Base-by-base conservation (phyloP, 2,888 invertebrate species). In the Nasonovia ribisnigri region DNA sequence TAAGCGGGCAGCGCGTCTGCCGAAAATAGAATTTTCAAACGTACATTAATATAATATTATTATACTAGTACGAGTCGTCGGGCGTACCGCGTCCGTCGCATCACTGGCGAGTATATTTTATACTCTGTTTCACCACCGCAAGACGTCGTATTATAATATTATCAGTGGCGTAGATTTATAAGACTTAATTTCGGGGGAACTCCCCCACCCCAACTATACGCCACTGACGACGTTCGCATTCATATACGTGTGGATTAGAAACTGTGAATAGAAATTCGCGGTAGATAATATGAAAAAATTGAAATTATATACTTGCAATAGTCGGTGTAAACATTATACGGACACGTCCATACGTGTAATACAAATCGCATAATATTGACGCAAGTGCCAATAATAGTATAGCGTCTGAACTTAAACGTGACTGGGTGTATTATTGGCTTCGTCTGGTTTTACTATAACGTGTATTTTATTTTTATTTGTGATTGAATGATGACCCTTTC, bases 21-120 rank as follows among this genome's bases (percentile, higher is more conserved):
- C 88, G 24, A 88, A 88, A 88, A 88, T 88, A 88, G 88, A 88
- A 88, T 88, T 51, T 88, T 51, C 48, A 88, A 88, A 36, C 24
- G 36, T 51, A 36, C 36, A 54, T 51, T 51, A 51, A 51, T 36
- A 16, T 67, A 67, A 43, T 46, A 46, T 36, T 51, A 88, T 36
- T 36, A 88, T 51, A 36, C 51, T 3, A 20, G 77, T 11, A 13
- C 20, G 36, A 77, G 8, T 20, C 8, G 36, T 77, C 77, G 20
- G 77, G 20, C 20, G 20, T 67, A 77, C 36, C 36, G 2, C 20
- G 36, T 36, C 6, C 36, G 36, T 36, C 16, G 1, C 77, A 20
- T 77, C 20, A 77, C 8, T 20, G 77, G 77, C 8, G 77, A 20
- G 36, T 42, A 51, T 13, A 51, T 13, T 51, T 51, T 13, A 51